These are phyloP conservation scores for Beris chalybata DNA, from an alignment of 2,888 invertebrate species.

Conservation along the genomic window DNA sequence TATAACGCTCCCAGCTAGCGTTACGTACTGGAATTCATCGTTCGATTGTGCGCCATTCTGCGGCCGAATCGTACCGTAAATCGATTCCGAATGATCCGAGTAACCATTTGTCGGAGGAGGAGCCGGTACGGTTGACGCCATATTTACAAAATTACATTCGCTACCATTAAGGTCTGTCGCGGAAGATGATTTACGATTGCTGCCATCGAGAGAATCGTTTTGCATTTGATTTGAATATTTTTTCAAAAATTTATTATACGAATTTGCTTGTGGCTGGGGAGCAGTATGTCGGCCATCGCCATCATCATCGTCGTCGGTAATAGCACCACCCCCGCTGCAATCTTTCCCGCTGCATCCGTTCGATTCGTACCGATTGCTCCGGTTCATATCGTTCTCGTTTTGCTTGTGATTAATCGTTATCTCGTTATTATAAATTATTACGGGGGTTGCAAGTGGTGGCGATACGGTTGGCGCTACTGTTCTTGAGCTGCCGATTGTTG, in stretches of 20 bases:
- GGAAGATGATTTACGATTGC: slow-evolving; percentile 23
- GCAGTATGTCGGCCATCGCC: slow-evolving; percentile 39
- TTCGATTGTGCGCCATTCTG: slow-evolving; percentile 40
- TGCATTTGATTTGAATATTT: slow-evolving; percentile 37
- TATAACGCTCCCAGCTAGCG: slow-evolving; percentile 55
- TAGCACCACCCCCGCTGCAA: slow-evolving; percentile 37
- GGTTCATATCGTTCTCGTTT: slow-evolving; percentile 54
- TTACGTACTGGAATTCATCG: slow-evolving; percentile 53
- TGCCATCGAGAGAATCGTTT: slow-evolving; percentile 41
- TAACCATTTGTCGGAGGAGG: slow-evolving; percentile 15
- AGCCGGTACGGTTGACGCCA: slow-evolving; percentile 32
- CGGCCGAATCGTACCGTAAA: slow-evolving; percentile 41
- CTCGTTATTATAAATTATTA: slow-evolving; percentile 39
- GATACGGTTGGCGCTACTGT: slow-evolving; percentile 20
- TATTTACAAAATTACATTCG: slow-evolving; percentile 24
- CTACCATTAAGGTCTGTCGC: slow-evolving; percentile 17
- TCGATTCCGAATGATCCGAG: slow-evolving; percentile 36
- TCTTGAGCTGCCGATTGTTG: slow-evolving; percentile 40
- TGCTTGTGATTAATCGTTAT: slow-evolving; percentile 44
- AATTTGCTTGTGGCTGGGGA: slow-evolving; percentile 28
- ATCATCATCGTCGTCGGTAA: slow-evolving; percentile 12
- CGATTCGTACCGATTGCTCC: slow-evolving; percentile 48
- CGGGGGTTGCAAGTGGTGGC: slow-evolving; percentile 44
- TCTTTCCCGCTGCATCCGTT: slow-evolving; percentile 35
- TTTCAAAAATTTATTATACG: slow-evolving; percentile 37